phyloP scores from a whole-genome alignment of 2,888 invertebrate genomes.

The Eristalinus sepulchralis region DNA sequence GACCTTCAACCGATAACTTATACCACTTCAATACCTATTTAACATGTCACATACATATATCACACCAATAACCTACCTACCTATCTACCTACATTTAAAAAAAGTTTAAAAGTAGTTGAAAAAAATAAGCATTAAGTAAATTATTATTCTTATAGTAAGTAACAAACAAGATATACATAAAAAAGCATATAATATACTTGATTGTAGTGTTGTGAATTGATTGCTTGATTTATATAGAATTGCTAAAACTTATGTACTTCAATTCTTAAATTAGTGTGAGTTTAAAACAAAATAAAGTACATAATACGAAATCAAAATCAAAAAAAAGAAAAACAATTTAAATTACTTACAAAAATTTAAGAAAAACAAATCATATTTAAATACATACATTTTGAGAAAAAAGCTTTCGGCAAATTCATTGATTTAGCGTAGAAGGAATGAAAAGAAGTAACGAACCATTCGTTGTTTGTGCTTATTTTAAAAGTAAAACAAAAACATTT shows the following conservation, averaged over 20 bases:
- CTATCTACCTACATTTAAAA: conserved; percentile 59
- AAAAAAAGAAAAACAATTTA: conserved; percentile 63
- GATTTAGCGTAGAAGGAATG: conserved; percentile 21
- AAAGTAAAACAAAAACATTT: conserved; percentile 6
- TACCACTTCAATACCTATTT: conserved; percentile 28
- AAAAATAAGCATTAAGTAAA: conserved; percentile 22
- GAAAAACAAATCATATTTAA: conserved; percentile 22
- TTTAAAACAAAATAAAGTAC: conserved; percentile 57
- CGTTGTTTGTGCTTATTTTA: conserved; percentile 49
- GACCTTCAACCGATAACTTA: conserved; percentile 10
- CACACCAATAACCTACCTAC: conserved; percentile 66
- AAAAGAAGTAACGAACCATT: conserved; percentile 61
- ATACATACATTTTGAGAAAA: conserved; percentile 39
- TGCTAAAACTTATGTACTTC: conserved; percentile 53
- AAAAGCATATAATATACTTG: conserved; percentile 46
- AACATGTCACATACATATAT: conserved; percentile 57
- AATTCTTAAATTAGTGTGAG: conserved; percentile 57
- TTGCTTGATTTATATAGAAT: conserved; percentile 69
- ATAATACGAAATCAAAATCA: conserved; percentile 67
- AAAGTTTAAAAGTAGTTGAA: conserved; percentile 61
- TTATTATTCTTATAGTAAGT: neutral
- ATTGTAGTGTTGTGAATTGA: conserved; percentile 72
- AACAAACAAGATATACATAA: conserved; percentile 46
- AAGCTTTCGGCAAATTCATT: conserved; percentile 51
- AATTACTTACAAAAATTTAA: conserved; percentile 43